A percentile compares a stretch with the other conserved stretches of the same genome.
Evolutionary conservation across 2,797 vertebrate species (phyloP).

Genomic region (Esox masquinongy): DNA sequence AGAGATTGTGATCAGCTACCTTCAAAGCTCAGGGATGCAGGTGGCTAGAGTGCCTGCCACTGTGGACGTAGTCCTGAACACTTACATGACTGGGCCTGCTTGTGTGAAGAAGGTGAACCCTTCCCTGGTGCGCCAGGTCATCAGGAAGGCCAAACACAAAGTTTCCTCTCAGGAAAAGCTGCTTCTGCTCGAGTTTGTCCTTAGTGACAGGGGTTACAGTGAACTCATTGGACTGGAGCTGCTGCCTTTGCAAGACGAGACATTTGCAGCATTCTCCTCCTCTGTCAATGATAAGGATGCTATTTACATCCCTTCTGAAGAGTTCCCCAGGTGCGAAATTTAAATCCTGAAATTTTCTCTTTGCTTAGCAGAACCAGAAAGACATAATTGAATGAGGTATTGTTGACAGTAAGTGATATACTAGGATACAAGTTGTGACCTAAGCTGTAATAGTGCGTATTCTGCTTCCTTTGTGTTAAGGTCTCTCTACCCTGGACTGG

Average conservation of each 20-base stretch:
- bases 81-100: conserved; percentile 57
- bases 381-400: background rate
- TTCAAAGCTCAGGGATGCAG: conserved; percentile 91
- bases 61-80: conserved; percentile 78
- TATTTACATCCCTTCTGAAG: conserved; percentile 90
- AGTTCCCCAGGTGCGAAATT: conserved; percentile 87
- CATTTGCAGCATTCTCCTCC: conserved; percentile 87
- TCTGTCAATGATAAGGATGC: conserved; percentile 90
- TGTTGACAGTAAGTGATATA: background rate
- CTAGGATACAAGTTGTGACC: background rate
- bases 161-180: conserved; percentile 84
- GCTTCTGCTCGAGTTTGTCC: conserved; percentile 87
- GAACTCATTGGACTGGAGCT: conserved; percentile 95
- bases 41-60: conserved; percentile 85
- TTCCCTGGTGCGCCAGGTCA: conserved; percentile 83
- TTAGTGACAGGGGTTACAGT: conserved; percentile 86
- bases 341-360: background rate
- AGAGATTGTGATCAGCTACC: conserved; percentile 88
- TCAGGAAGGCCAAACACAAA: conserved; percentile 84
- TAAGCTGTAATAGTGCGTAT: background rate
- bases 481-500: conserved; percentile 92
- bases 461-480: conserved; percentile 63
- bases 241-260: conserved; percentile 89
- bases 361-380: background rate
- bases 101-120: conserved; percentile 87